Percentiles rank a stretch among this genome's conserved stretches.
These are phyloP conservation scores for Mamestra brassicae DNA, from an alignment of 2,888 invertebrate species.

Conservation along the genomic window DNA sequence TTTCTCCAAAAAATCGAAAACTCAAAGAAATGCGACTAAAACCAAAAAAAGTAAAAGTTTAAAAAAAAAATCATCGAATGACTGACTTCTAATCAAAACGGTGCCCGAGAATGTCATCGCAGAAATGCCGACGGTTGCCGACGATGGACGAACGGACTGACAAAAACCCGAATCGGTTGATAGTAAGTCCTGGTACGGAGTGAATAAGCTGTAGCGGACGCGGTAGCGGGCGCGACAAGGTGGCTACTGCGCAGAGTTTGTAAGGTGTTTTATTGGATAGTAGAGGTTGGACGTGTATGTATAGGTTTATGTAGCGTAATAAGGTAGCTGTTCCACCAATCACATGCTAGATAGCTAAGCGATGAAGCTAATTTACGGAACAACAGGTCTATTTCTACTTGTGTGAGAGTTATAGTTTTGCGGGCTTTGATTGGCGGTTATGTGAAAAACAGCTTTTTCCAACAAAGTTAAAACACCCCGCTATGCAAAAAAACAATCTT, in stretches of 20 bases:
- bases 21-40: constrained; percentile 63
- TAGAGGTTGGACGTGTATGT: not conserved
- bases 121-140: constrained; percentile 72
- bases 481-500: too few relatives aligned
- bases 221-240: not conserved
- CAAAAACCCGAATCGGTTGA: constrained; percentile 87
- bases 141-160: constrained; percentile 71
- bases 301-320: not conserved
- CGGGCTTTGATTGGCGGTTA: too few relatives aligned
- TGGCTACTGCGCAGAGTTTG: not conserved
- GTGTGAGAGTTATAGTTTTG: too few relatives aligned
- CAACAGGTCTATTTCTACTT: too few relatives aligned
- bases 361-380: not conserved
- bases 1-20: constrained; percentile 64
- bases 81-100: constrained; percentile 84
- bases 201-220: constrained; percentile 6
- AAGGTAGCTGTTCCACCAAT: not conserved
- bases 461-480: too few relatives aligned
- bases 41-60: constrained; percentile 29
- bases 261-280: not conserved
- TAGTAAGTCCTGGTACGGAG: constrained; percentile 62
- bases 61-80: constrained; percentile 55
- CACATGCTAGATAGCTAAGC: not conserved
- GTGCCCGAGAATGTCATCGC: constrained; percentile 83
- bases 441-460: too few relatives aligned